A percentile compares a stretch with the other conserved stretches of the same genome.
Evolutionary conservation across 1,140 invertebrate genomes (phyloP).

Genomic region (Lasaia peninsularis): DNA sequence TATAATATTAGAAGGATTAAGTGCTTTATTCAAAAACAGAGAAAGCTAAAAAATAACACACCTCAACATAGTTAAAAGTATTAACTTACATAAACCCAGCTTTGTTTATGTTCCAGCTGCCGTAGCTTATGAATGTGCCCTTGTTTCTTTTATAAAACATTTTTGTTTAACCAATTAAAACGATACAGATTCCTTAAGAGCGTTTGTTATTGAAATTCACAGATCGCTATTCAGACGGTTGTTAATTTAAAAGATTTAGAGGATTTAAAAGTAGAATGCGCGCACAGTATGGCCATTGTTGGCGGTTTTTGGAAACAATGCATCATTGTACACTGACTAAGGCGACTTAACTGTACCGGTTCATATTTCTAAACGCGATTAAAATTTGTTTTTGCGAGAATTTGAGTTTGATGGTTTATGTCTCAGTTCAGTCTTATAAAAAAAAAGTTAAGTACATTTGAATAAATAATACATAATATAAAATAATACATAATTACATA

Average conservation of each 20-base stretch:
- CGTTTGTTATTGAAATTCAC: slow-evolving; percentile 59
- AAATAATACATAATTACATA: no score
- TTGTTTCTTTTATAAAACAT: slow-evolving; percentile 29
- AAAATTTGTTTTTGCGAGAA: slow-evolving; percentile 6
- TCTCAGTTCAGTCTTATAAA: background rate
- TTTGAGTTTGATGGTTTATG: background rate
- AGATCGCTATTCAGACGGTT: slow-evolving; percentile 47
- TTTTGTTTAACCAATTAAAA: slow-evolving; percentile 61
- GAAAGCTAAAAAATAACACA: no score
- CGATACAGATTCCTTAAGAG: slow-evolving; percentile 46
- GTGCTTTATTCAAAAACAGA: no score
- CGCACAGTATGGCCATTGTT: slow-evolving; percentile 52
- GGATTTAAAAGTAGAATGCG: slow-evolving; percentile 49
- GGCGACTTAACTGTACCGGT: slow-evolving; percentile 42
- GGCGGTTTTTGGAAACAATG: slow-evolving; percentile 55
- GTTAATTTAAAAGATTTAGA: slow-evolving; percentile 59
- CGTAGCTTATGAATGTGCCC: background rate
- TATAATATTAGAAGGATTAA: no score
- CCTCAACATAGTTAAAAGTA: background rate
- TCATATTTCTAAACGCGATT: background rate
- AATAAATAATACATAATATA: no score
- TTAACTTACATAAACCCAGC: background rate
- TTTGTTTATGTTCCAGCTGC: slow-evolving; percentile 43
- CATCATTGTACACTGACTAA: slow-evolving; percentile 46
- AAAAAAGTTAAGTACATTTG: background rate